These are phyloP conservation scores for Macrostomum lignano DNA, from an alignment of 1,140 invertebrate genomes.

Conservation along the genomic window DNA sequence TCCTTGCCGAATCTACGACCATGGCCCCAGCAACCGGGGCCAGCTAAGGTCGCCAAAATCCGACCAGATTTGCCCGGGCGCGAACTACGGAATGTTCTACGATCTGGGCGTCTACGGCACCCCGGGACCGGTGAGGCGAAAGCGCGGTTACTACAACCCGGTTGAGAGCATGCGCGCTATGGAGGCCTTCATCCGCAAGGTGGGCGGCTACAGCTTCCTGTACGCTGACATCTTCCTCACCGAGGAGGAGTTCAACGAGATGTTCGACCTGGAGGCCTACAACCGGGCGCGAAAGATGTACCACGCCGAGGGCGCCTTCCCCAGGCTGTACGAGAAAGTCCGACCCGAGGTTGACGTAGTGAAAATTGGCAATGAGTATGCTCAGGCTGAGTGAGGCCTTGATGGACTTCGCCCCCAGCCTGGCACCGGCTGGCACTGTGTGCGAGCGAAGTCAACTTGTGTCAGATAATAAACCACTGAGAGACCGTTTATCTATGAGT, in stretches of 20 bases:
- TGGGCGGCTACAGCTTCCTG: slow-evolving; percentile 14
- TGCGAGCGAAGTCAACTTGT: too few relatives aligned
- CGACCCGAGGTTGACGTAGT: slow-evolving; percentile 41
- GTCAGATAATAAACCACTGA: too few relatives aligned
- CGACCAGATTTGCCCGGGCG: slow-evolving; percentile 29
- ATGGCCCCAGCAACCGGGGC: slow-evolving; percentile 23
- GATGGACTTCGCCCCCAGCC: too few relatives aligned
- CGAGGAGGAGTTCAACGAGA: slow-evolving; percentile 41
- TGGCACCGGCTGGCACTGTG: too few relatives aligned
- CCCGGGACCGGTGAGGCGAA: slow-evolving; percentile 31
- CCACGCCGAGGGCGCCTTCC: slow-evolving; percentile 30
- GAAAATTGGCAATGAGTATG: slow-evolving; percentile 30
- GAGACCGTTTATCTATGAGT: too few relatives aligned
- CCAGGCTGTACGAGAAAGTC: slow-evolving; percentile 32
- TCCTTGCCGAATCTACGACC: slow-evolving; percentile 33
- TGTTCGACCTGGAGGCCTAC: slow-evolving; percentile 52
- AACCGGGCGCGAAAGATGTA: slow-evolving; percentile 37
- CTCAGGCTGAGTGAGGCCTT: too few relatives aligned
- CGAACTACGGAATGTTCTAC: slow-evolving; percentile 38
- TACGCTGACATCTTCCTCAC: slow-evolving; percentile 53
- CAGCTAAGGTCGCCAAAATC: slow-evolving; percentile 25
- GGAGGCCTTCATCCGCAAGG: slow-evolving; percentile 33
- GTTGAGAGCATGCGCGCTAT: slow-evolving; percentile 32
- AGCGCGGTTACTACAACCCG: slow-evolving; percentile 33
- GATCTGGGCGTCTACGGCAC: slow-evolving; percentile 48